Conservation (phyloP, 2,113 vertebrate species). For the Alaudala cheleensis region DNA sequence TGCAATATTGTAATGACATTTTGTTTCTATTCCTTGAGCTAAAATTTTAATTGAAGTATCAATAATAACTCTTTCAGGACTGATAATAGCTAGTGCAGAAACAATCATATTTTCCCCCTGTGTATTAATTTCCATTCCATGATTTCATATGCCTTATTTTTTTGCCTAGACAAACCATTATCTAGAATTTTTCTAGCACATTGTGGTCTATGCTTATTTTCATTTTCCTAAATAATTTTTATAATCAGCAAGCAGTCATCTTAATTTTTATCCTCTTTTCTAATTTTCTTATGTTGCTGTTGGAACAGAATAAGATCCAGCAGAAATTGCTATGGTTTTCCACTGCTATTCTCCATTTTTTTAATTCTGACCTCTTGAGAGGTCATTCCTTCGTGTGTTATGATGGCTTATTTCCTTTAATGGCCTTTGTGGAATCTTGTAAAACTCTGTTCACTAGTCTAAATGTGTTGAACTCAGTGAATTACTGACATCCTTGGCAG, state of each 20-base stretch:
- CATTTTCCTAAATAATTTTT: background rate
- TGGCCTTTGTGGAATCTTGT: background rate
- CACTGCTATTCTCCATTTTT: background rate
- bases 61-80: background rate
- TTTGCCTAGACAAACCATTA: background rate
- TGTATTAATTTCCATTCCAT: background rate
- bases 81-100: background rate
- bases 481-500: background rate
- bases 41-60: background rate
- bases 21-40: background rate
- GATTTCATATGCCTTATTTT: background rate
- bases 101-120: background rate
- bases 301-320: background rate
- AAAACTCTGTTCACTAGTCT: background rate
- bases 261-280: background rate
- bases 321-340: background rate
- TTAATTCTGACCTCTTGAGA: background rate
- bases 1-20: background rate
- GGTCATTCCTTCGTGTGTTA: background rate
- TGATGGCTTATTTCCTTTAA: background rate
- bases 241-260: background rate
- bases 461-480: background rate
- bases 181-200: background rate
- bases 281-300: background rate
- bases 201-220: background rate